These are phyloP conservation scores for Eupithecia abbreviata DNA, from an alignment of 2,888 invertebrate genomes.

Conservation along the genomic window DNA sequence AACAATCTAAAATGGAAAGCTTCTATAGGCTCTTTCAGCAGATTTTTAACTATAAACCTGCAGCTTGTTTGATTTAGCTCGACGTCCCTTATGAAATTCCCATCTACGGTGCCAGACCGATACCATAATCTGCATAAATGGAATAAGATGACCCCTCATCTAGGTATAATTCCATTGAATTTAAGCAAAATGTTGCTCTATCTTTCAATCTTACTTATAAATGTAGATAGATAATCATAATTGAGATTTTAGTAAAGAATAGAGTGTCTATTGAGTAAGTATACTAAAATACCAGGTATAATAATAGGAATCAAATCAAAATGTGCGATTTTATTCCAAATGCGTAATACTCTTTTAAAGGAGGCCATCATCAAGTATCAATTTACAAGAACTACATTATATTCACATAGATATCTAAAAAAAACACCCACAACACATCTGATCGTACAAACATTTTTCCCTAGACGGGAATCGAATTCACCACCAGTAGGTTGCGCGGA, in stretches of 20 bases:
- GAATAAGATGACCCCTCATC: constrained; percentile 7
- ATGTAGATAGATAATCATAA: background rate
- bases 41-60: background rate
- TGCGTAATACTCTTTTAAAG: background rate
- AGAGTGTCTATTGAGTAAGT: background rate
- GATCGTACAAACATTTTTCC: too few species aligned
- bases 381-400: too few species aligned
- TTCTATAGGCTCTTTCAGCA: background rate
- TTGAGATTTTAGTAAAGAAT: background rate
- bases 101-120: constrained; percentile 11
- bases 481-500: too few species aligned
- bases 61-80: background rate
- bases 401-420: too few species aligned
- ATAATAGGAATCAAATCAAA: background rate
- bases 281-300: background rate
- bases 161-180: background rate
- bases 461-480: too few species aligned
- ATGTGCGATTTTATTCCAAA: background rate
- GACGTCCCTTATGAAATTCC: background rate
- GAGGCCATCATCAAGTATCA: too few species aligned
- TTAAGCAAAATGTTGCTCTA: background rate
- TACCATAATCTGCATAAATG: constrained; percentile 11
- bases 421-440: too few species aligned
- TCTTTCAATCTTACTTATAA: background rate
- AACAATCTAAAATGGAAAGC: background rate